Conservation (phyloP, 1,140 invertebrate genomes). For the Rhyzopertha dominica region DNA sequence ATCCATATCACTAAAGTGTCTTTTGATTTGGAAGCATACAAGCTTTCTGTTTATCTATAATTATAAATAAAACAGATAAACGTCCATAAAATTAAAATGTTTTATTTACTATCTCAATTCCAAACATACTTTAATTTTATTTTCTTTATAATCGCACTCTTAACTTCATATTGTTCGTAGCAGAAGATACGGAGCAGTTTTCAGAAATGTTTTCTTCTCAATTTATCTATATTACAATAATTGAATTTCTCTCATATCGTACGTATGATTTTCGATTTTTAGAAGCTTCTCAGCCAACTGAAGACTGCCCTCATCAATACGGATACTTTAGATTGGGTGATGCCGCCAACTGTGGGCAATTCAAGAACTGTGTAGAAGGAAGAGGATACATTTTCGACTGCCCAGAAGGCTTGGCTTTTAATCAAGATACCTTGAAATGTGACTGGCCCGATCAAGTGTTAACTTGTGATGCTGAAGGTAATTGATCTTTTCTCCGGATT, state of each 20-base stretch:
- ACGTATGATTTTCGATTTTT: constrained; percentile 16
- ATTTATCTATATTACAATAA: too few relatives aligned
- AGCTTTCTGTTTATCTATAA: too few relatives aligned
- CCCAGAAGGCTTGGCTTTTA: constrained; percentile 78
- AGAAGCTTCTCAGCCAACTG: constrained; percentile 62
- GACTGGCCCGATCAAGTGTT: constrained; percentile 81
- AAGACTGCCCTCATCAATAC: constrained; percentile 78
- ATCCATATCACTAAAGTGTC: too few relatives aligned
- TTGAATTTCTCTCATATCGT: too few relatives aligned
- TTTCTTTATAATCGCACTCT: too few relatives aligned
- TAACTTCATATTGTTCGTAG: too few relatives aligned
- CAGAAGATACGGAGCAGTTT: not conserved
- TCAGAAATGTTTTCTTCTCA: constrained; percentile 4
- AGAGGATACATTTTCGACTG: constrained; percentile 49
- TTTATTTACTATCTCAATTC: too few relatives aligned
- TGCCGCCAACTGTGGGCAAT: constrained; percentile 68
- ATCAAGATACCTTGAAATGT: constrained; percentile 68
- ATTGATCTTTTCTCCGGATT: constrained; percentile 8
- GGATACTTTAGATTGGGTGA: constrained; percentile 76
- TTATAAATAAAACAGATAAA: too few relatives aligned
- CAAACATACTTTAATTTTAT: too few relatives aligned
- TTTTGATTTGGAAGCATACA: too few relatives aligned
- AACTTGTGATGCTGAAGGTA: constrained; percentile 73
- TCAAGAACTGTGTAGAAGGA: constrained; percentile 81
- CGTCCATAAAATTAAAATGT: too few relatives aligned